Conservation (phyloP, 2,113 vertebrate species). For the Grammomys surdaster region DNA sequence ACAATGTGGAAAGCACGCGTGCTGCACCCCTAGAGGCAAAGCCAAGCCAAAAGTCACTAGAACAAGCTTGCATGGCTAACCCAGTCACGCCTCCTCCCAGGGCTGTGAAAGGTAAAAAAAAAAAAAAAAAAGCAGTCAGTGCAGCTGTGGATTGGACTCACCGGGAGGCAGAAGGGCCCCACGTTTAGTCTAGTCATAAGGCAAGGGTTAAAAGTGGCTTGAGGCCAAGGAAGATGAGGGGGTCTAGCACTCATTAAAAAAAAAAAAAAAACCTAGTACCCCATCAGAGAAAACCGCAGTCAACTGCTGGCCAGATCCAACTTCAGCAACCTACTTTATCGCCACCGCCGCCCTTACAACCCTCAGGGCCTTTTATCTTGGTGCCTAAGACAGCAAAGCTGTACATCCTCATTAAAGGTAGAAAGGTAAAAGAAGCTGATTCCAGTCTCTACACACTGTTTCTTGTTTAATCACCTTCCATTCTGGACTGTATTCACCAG, state of each 20-base stretch:
- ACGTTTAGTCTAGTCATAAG: not conserved
- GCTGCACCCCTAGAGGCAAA: not conserved
- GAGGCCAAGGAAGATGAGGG: not conserved
- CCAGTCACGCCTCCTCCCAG: not conserved
- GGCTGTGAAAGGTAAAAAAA: conserved; percentile 20
- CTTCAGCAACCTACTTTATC: not conserved
- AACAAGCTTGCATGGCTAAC: not conserved
- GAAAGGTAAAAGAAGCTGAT: conserved; percentile 21
- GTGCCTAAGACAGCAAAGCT: not conserved
- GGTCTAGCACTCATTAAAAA: not conserved
- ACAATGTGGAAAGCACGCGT: not conserved
- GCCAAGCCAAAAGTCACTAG: conserved; percentile 17
- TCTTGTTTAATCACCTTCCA: not conserved
- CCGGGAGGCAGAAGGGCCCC: not conserved
- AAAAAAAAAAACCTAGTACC: not conserved
- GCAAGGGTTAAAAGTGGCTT: not conserved
- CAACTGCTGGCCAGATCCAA: not conserved
- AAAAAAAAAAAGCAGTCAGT: not conserved
- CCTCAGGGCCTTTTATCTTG: not conserved
- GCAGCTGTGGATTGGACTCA: not conserved
- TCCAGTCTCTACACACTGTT: not conserved
- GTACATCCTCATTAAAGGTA: not conserved
- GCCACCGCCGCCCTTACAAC: too few relatives aligned
- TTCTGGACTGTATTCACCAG: not conserved
- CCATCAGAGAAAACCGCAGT: not conserved